Conservation (phyloP, 2,113 vertebrate species). For the Peromyscus polionotus region DNA sequence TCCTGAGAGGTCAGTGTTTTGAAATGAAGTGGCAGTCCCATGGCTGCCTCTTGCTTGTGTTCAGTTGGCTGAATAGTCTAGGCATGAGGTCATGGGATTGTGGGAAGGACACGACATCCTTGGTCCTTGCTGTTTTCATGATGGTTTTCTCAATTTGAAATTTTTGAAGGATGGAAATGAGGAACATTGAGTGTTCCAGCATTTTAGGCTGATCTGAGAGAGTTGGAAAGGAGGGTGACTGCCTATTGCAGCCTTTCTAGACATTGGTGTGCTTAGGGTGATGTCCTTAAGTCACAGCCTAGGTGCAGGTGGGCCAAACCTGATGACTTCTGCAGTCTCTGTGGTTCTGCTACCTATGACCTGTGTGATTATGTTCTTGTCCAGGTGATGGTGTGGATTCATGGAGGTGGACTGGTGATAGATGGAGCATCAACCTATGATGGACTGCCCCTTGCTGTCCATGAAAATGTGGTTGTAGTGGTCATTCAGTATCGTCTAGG, state of each 20-base stretch:
- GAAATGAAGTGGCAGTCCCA: not conserved
- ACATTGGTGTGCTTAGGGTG: not conserved
- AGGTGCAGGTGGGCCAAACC: not conserved
- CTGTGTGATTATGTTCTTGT: not conserved
- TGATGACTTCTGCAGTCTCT: not conserved
- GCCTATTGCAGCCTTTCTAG: not conserved
- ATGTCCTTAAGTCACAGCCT: not conserved
- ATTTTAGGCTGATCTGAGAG: too few species aligned
- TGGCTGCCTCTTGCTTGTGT: too few species aligned
- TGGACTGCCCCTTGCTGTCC: conserved; percentile 86
- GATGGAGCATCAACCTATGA: conserved; percentile 86
- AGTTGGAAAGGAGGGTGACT: not conserved
- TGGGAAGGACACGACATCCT: fast-evolving
- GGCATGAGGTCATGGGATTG: not conserved
- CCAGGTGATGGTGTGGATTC: conserved; percentile 2
- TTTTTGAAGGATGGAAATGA: not conserved
- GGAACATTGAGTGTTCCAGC: fast-evolving
- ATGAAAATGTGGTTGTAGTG: conserved; percentile 85
- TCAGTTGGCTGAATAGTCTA: too few species aligned
- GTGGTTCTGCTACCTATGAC: not conserved
- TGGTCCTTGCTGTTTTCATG: not conserved
- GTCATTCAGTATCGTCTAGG: not conserved
- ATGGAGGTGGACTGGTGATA: conserved; percentile 79
- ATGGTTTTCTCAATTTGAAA: not conserved
- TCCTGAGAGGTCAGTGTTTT: not conserved